phyloP scores from a whole-genome alignment of 2,888 invertebrate species.

The Melikaiella ostensackeni region DNA sequence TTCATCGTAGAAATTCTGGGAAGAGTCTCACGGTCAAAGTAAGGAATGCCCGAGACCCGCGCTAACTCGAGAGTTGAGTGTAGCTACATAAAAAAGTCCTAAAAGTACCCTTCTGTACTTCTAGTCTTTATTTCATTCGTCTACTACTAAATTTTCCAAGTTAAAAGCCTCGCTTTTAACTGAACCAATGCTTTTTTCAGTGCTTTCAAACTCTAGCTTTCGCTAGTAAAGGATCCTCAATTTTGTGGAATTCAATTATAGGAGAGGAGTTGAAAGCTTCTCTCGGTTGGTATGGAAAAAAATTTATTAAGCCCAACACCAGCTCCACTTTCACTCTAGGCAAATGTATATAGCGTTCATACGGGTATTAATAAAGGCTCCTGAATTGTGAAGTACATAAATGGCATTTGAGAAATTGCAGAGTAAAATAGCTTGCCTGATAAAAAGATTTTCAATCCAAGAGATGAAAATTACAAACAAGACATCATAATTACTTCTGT shows the following conservation, averaged over 20 bases:
- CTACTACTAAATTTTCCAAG: too few species aligned
- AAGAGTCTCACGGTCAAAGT: too few species aligned
- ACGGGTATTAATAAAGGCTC: constrained; percentile 17
- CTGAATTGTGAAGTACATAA: constrained; percentile 10
- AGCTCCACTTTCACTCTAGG: constrained; percentile 29
- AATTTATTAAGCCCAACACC: constrained; percentile 32
- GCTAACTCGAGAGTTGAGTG: too few species aligned
- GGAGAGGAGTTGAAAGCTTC: constrained; percentile 29
- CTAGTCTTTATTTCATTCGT: too few species aligned
- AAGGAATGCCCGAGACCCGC: too few species aligned
- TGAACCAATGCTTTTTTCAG: constrained; percentile 9
- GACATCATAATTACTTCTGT: too few species aligned
- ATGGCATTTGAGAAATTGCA: constrained; percentile 6
- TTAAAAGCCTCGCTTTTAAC: background rate
- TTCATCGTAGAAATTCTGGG: too few species aligned
- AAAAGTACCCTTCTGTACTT: too few species aligned
- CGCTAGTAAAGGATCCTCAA: constrained; percentile 19
- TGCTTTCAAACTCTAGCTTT: constrained; percentile 16
- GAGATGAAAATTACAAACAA: background rate
- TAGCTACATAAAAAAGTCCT: too few species aligned
- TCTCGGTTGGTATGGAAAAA: constrained; percentile 8
- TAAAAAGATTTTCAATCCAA: background rate
- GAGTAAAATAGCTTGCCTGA: background rate
- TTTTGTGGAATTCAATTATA: constrained; percentile 35
- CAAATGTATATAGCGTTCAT: constrained; percentile 20